phyloP scores from a whole-genome alignment of 1,140 invertebrate genomes.

The Xylocopa sonorina region DNA sequence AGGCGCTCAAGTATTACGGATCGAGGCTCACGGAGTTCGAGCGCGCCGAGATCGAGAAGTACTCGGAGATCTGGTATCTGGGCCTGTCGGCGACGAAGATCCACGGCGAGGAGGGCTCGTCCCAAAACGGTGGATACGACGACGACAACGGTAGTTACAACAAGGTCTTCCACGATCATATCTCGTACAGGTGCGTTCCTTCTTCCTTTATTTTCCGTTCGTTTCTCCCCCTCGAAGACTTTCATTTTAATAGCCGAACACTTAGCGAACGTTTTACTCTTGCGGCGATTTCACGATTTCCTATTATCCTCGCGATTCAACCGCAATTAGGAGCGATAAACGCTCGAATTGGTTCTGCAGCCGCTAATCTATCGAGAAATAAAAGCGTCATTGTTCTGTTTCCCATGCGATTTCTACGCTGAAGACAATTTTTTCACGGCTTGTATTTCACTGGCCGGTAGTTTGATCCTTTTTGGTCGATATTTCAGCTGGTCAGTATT shows the following conservation, averaged over 20 bases:
- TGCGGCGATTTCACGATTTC: constrained; percentile 3
- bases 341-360: not conserved
- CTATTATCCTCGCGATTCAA: not conserved
- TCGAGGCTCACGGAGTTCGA: constrained; percentile 93
- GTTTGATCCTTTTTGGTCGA: not conserved
- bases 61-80: constrained; percentile 94
- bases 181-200: constrained; percentile 87
- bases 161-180: constrained; percentile 96
- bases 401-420: not conserved
- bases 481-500: too few species aligned
- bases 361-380: not conserved
- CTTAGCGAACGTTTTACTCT: not conserved
- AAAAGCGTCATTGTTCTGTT: not conserved
- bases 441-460: too few species aligned
- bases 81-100: constrained; percentile 93
- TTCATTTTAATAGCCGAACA: constrained; percentile 34
- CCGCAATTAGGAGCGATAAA: not conserved
- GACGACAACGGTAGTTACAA: constrained; percentile 96
- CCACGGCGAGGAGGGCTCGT: constrained; percentile 89
- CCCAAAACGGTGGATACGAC: constrained; percentile 93
- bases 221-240: not conserved
- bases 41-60: constrained; percentile 91
- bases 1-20: constrained; percentile 91
- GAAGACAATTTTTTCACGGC: too few species aligned
- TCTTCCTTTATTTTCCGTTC: not conserved